Evolutionary conservation across 2,113 vertebrate species (phyloP).

Genomic region (Phyllopteryx taeniolatus): DNA sequence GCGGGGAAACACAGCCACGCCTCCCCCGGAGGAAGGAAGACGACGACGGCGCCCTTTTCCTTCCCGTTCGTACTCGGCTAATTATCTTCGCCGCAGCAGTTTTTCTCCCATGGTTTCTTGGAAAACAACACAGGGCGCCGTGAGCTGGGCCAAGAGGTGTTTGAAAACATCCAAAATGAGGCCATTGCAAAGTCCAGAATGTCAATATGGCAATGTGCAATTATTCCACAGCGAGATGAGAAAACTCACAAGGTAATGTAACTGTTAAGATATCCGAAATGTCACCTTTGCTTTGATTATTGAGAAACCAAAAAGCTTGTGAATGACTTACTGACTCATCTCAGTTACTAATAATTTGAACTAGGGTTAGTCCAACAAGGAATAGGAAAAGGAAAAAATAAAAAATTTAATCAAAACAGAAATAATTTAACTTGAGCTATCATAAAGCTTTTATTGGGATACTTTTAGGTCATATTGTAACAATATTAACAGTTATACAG

Average conservation of each 20-base stretch:
- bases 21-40: slow-evolving; percentile 1
- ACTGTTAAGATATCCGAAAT: background rate
- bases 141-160: background rate
- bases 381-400: too few species aligned
- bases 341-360: too few species aligned
- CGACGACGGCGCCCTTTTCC: slow-evolving; percentile 25
- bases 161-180: background rate
- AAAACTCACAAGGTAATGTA: background rate
- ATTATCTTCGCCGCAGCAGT: background rate
- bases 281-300: too few species aligned
- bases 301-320: too few species aligned
- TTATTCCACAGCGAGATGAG: background rate
- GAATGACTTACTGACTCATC: too few species aligned
- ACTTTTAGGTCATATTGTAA: background rate
- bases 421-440: background rate
- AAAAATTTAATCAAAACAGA: too few species aligned
- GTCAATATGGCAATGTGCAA: background rate
- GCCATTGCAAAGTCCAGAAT: background rate
- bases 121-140: background rate
- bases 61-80: slow-evolving; percentile 26
- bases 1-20: slow-evolving; percentile 16
- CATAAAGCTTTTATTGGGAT: background rate
- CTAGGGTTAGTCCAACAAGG: too few species aligned
- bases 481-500: background rate
- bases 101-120: background rate